Evolutionary conservation across 2,888 invertebrate genomes (phyloP), one percentile per base, ranked within the genome.

Genomic region (Aelia acuminata): DNA sequence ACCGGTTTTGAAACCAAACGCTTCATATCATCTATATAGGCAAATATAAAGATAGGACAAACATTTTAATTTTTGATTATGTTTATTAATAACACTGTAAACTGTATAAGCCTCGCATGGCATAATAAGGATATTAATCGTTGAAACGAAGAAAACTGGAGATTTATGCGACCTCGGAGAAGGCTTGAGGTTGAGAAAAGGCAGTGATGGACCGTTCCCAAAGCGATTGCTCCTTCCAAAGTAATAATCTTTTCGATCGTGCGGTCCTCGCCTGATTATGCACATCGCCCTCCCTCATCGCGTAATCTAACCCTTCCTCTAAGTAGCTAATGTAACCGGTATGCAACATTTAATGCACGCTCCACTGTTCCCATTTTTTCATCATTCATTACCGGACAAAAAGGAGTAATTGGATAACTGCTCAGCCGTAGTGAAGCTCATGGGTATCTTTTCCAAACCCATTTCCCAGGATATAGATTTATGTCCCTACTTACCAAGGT

Each of bases 281-380:
- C 80, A 80, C 80, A 47, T 43, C 43, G 80, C 43, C 75, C 39
- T 35, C 20, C 1, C 80, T 80, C 43, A 80, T 80, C 80, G n/a
- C 80, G 43, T 80, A 80, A 80, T 80, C 22, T 43, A n/a, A 80
- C 80, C 43, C n/a, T 80, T 80, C 43, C 80, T 43, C n/a, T 80
- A 80, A 80, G 80, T 80, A 47, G 80, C 43, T n/a, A 22, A 80
- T 39, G 43, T 43, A 80, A 80, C 47, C 43, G n/a, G 43, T 80
- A 80, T 39, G 80, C 80, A 80, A 80, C 80, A 80, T 80, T 80
- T 80, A 80, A 80, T 80, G n/a, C 35, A n/a, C n/a, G n/a, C n/a
- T 80, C 80, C 43, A 43, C 22, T 70, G 35, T 80, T 22, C 80
- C 47, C 13, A 15, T 80, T 80, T 43, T 43, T 80, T 80, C 43